These are phyloP conservation scores for Bombus confusus DNA, from an alignment of 1,140 invertebrate species.

Conservation along the genomic window DNA sequence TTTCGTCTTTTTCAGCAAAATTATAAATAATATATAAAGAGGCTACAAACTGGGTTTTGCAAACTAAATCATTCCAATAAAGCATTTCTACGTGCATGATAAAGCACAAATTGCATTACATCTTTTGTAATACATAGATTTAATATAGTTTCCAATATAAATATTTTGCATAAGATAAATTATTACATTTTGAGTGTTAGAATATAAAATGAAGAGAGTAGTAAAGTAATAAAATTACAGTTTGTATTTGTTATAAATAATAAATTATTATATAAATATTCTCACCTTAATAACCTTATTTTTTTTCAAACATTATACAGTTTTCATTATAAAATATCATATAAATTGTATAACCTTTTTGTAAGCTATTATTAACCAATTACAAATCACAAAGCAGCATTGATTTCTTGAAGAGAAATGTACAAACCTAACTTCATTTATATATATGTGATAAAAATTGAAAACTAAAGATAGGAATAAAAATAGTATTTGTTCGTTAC, in stretches of 20 bases:
- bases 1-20: constrained; percentile 51
- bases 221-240: background rate
- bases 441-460: background rate
- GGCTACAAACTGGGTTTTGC: background rate
- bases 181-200: background rate
- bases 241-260: background rate
- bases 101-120: background rate
- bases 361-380: background rate
- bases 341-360: background rate
- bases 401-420: background rate
- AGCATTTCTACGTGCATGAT: background rate
- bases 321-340: background rate
- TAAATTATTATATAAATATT: background rate
- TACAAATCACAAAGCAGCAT: background rate
- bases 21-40: constrained; percentile 36
- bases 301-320: background rate
- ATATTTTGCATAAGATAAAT: background rate
- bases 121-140: constrained; percentile 28
- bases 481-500: background rate
- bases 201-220: constrained; percentile 2
- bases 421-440: background rate
- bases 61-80: constrained; percentile 33
- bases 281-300: background rate
- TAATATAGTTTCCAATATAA: constrained; percentile 7
- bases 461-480: background rate